Base-by-base conservation (phyloP, 2,888 invertebrate genomes). In the Caenorhabditis zanzibari region DNA sequence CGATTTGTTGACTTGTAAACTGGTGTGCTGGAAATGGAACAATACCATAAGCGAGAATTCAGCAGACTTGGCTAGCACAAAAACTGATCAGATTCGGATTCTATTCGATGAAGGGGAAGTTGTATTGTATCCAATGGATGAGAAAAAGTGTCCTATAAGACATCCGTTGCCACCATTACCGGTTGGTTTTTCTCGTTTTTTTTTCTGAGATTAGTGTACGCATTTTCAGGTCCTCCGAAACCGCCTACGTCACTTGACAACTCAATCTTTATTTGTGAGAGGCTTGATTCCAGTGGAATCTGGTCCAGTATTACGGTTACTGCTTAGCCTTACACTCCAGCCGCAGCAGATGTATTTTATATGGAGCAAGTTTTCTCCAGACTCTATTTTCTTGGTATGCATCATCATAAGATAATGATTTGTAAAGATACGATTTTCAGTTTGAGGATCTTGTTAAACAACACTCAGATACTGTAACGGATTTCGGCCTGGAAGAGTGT, bases 91-190 rank as follows among this genome's bases (percentile, higher is more conserved):
- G 90, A 85, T 90, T 32, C 88, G 88, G 12, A 74, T 90, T 16
- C 69, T 90, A 4, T 90, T 90, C 59, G 90, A 90, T 54, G 90
- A 90, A 79, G 90, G 90, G 6, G 89, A 90, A 81, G 79, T 90
- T 9, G 83, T 90, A 0, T 66, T 90, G 10, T 88, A 87, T 54
- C 87, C 90, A 0, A 63, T 87, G 9, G 90, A 90, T 49, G 88
- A 88, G 63, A 84, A 85, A 76, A 80, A 71, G 26, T 74, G 82
- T n/a, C 90, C 90, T 0, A 66, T 69, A 7, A 74, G 88, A 5
- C 81, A 88, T 59, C 76, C 82, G 1, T 83, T 90, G 73, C 89
- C 89, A 6, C 75, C 88, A 32, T 41, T 90, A 7, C 87, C 88
- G 74, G 90, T 90, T 41, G 38, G 54, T 3, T 54, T 32, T 4